phyloP scores from a whole-genome alignment of 1,140 invertebrate species.

The Drosophila sp. region DNA sequence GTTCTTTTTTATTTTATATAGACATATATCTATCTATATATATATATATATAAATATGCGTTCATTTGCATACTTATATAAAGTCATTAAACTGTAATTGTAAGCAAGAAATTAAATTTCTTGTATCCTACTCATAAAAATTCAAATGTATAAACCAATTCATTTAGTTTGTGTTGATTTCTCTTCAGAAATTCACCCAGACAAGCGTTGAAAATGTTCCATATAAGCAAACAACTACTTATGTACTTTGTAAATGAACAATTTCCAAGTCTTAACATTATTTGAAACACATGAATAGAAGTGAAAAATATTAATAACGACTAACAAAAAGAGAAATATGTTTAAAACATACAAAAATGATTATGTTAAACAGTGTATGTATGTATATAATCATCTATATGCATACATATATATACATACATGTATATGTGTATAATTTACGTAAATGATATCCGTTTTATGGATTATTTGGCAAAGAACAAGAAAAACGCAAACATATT shows the following conservation, averaged over 20 bases:
- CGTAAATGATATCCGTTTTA: slow-evolving; percentile 73
- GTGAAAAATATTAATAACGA: slow-evolving; percentile 10
- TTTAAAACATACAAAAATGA: slow-evolving; percentile 73
- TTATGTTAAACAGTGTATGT: slow-evolving; percentile 61
- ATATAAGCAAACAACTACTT: slow-evolving; percentile 47
- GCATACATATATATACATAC: slow-evolving; percentile 40
- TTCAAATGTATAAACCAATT: slow-evolving; percentile 31
- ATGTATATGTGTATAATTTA: slow-evolving; percentile 57
- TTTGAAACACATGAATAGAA: slow-evolving; percentile 22
- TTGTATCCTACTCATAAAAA: slow-evolving; percentile 53
- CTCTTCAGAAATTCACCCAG: slow-evolving; percentile 13
- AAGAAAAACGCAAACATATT: slow-evolving; percentile 38
- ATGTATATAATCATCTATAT: slow-evolving; percentile 33
- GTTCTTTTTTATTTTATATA: slow-evolving; percentile 43
- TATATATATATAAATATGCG: slow-evolving; percentile 16
- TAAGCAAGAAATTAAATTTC: slow-evolving; percentile 77
- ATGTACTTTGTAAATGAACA: slow-evolving; percentile 58
- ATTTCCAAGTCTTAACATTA: slow-evolving; percentile 65
- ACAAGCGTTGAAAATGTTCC: slow-evolving; percentile 33
- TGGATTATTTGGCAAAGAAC: slow-evolving; percentile 64
- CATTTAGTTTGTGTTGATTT: slow-evolving; percentile 20
- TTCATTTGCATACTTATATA: slow-evolving; percentile 16
- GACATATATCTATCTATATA: slow-evolving; percentile 25
- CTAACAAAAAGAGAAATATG: slow-evolving; percentile 50
- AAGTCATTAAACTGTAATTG: slow-evolving; percentile 60